A percentile compares a stretch with the other conserved stretches of the same genome.
phyloP scores from a whole-genome alignment of 2,113 vertebrate genomes.

The Percina caprodes region DNA sequence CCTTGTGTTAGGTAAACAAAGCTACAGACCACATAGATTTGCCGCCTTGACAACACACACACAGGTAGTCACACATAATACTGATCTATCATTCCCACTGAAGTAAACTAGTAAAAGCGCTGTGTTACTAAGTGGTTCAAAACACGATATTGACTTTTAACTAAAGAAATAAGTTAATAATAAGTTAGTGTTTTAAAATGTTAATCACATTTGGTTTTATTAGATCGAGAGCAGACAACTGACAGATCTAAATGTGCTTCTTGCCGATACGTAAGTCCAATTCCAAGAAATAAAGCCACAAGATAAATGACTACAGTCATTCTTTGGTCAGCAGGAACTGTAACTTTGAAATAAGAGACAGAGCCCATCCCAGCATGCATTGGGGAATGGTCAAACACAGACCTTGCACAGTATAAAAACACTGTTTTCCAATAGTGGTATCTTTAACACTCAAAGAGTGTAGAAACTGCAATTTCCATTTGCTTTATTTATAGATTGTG shows the following conservation, averaged over 20 bases:
- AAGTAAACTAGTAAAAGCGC: background rate
- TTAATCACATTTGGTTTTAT: background rate
- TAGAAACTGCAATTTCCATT: background rate
- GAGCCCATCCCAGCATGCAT: background rate
- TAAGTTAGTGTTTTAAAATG: background rate
- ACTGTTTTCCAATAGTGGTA: background rate
- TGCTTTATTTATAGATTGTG: background rate
- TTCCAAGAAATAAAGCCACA: background rate
- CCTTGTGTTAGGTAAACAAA: conserved; percentile 61
- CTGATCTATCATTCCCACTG: conserved; percentile 19
- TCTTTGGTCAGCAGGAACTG: no score
- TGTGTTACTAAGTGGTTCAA: background rate
- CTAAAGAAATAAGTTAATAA: background rate
- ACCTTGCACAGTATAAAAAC: background rate
- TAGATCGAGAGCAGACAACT: background rate
- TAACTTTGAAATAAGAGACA: background rate
- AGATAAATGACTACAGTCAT: background rate
- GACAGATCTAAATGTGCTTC: background rate
- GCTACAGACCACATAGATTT: conserved; percentile 37
- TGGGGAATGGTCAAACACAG: background rate
- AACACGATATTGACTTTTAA: background rate
- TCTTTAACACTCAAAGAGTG: background rate
- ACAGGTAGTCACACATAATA: conserved; percentile 16
- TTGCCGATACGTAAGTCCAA: background rate
- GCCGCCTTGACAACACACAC: conserved; percentile 59